A percentile compares a stretch with the other conserved stretches of the same genome.
Conservation (phyloP, 2,888 invertebrate species). For the Antheraea assamensis region DNA sequence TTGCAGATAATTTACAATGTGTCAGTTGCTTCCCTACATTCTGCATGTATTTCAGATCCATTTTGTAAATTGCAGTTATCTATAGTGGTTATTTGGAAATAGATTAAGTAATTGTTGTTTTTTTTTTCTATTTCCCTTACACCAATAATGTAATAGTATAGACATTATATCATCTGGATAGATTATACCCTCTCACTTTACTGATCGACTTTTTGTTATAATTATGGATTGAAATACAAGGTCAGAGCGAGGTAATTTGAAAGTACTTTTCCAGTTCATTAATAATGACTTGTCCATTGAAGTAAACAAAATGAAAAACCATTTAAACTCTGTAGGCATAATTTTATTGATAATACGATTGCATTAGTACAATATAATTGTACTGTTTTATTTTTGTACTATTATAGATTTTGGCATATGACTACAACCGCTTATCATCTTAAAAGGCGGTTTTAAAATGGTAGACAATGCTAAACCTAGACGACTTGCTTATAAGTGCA, state of each 20-base stretch:
- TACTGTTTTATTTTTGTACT: too few species aligned
- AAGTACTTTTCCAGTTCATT: conserved; percentile 50
- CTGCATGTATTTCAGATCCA: not conserved
- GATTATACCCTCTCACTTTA: conserved; percentile 46
- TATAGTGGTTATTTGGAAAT: not conserved
- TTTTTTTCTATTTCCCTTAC: conserved; percentile 15
- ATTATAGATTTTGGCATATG: too few species aligned
- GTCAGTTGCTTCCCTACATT: not conserved
- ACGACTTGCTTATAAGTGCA: too few species aligned
- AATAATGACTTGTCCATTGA: conserved; percentile 45
- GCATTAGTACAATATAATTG: not conserved
- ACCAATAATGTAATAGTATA: conserved; percentile 15
- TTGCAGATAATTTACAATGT: not conserved
- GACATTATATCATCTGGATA: conserved; percentile 25
- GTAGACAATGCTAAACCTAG: too few species aligned
- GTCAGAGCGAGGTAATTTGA: conserved; percentile 60
- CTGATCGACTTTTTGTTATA: conserved; percentile 48
- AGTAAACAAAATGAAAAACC: conserved; percentile 24
- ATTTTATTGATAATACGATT: not conserved
- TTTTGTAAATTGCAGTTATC: not conserved
- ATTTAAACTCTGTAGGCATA: not conserved
- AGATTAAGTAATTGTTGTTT: not conserved
- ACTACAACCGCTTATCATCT: too few species aligned
- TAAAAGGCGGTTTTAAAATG: too few species aligned
- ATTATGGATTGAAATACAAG: conserved; percentile 55